These are phyloP conservation scores for Nomada ruficornis DNA, from an alignment of 2,888 invertebrate genomes.

Conservation along the genomic window DNA sequence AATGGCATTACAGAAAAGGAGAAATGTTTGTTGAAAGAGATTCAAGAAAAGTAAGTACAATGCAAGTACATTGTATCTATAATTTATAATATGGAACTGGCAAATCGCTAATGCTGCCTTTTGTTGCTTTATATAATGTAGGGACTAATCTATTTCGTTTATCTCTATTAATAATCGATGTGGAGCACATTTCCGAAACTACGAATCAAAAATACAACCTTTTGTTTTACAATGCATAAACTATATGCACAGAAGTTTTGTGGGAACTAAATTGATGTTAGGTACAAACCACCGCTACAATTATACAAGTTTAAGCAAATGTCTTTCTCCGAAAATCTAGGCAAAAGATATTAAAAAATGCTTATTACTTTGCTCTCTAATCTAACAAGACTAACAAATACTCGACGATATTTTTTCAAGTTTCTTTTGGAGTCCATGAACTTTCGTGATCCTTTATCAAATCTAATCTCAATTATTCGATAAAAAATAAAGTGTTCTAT, in stretches of 20 bases:
- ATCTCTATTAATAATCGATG: background rate
- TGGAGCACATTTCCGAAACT: background rate
- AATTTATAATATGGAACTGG: background rate
- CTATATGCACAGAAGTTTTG: background rate
- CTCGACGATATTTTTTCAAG: background rate
- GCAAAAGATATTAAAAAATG: background rate
- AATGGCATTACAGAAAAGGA: constrained; percentile 89
- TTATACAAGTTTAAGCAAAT: background rate
- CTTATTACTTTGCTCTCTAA: background rate
- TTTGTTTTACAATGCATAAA: background rate
- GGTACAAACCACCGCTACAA: background rate
- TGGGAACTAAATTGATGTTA: background rate
- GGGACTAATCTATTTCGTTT: background rate
- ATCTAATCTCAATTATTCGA: background rate
- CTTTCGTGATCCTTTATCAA: background rate
- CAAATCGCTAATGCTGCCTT: background rate
- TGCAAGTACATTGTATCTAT: background rate
- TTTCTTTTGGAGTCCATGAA: background rate
- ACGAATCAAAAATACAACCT: background rate
- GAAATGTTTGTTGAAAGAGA: constrained; percentile 86
- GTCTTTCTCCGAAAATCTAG: too few relatives aligned
- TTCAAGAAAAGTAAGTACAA: constrained; percentile 87
- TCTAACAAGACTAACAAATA: background rate
- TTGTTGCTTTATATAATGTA: background rate
- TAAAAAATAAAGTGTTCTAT: constrained; percentile 59